Evolutionary conservation across 2,888 invertebrate genomes (phyloP).

Genomic region (Cantharis lateralis): DNA sequence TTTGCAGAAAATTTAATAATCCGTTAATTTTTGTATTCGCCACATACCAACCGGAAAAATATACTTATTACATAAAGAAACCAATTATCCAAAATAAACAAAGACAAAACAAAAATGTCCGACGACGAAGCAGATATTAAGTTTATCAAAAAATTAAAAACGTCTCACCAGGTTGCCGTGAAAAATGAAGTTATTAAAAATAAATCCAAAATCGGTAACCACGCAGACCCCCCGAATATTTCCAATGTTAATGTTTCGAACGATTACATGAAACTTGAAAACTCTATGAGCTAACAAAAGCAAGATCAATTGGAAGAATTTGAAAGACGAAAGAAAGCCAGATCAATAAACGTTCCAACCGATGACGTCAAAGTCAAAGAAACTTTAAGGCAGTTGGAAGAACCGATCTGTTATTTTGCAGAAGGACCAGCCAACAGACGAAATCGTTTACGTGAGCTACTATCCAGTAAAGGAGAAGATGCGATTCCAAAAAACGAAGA

Average conservation of each 20-base stretch:
- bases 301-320: constrained; percentile 94
- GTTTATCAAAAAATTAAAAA: constrained; percentile 74
- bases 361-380: constrained; percentile 96
- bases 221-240: constrained; percentile 65
- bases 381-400: constrained; percentile 88
- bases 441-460: constrained; percentile 84
- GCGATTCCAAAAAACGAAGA: constrained; percentile 83
- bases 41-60: not conserved
- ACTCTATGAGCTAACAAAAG: constrained; percentile 85
- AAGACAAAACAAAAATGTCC: constrained; percentile 65
- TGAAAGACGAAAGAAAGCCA: constrained; percentile 82
- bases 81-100: not conserved
- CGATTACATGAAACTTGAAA: constrained; percentile 86
- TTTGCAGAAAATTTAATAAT: no score
- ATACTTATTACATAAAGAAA: not conserved
- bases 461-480: constrained; percentile 89
- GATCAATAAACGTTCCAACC: constrained; percentile 96
- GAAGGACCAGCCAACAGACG: constrained; percentile 97
- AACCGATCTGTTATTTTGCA: constrained; percentile 97
- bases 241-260: constrained; percentile 60
- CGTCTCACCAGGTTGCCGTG: constrained; percentile 87
- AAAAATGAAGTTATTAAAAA: constrained; percentile 59
- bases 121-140: constrained; percentile 84
- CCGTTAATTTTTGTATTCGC: no score
- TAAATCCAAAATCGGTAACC: constrained; percentile 58